Evolutionary conservation across 2,888 invertebrate species (phyloP), one percentile per base, ranked within the genome.

Genomic region (Tenthredo amoena): DNA sequence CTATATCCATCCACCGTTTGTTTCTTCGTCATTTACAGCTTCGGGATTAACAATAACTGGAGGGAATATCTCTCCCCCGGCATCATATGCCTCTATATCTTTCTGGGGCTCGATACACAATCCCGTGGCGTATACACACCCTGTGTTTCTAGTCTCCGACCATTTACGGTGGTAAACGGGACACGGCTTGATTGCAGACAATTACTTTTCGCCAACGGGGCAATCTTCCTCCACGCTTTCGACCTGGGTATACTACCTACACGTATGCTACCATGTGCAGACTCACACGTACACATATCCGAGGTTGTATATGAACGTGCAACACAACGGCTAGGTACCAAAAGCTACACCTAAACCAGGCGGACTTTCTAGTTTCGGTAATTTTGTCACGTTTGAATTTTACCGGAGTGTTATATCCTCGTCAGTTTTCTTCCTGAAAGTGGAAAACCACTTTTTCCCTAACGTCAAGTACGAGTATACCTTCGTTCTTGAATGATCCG

Each of bases 111-210:
- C 74, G 9, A 43, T 74, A n/a, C 12, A 43, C 72, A 40, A 72
- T 43, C 1, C 43, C 43, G 15, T 1, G 47, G 43, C 43, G 26
- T 74, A 40, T 10, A 15, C 18, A 40, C 43, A 43, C 72, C 10
- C 72, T 68, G 68, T 68, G 68, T 68, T 77, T 26, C 77, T 55
- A 40, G 47, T 77, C 43, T 55, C 31, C 2, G 21, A 43, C 43
- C 72, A 76, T 65, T 76, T 77, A 65, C 37, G 65, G 65, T 55
- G 62, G 77, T 26, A 85, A 76, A 77, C 85, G 77, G 62, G 65
- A 85, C 77, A 47, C 77, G 77, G 83, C 47, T 83, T 83, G 83
- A 83, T 83, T 83, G 83, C 83, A 83, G 83, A 83, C 83, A 83
- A 83, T 83, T 83, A 83, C 83, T 83, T 83, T 83, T 83, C 65